Base-by-base conservation (phyloP, 2,888 invertebrate genomes). In the Erebia epiphron region DNA sequence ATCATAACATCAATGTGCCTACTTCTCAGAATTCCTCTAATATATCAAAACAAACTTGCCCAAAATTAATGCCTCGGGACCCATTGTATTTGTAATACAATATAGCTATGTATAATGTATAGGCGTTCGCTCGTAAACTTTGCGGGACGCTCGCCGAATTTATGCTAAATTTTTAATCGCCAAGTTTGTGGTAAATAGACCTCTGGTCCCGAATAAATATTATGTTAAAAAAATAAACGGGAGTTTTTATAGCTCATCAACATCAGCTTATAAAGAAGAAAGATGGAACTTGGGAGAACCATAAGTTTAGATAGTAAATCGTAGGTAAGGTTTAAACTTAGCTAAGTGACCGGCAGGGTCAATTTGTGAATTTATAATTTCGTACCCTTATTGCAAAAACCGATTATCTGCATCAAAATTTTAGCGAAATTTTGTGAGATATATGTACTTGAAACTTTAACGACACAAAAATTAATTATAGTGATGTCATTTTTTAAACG, bases 21-120 rank as follows among this genome's bases (percentile, higher is more conserved):
- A 54, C 11, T 16, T 35, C n/a, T n/a, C 35, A 41, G 18, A 35
- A 64, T 16, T 52, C 54, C 16, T n/a, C 16, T 18, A 54, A 64
- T 64, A 54, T 64, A 64, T 64, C 64, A 64, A 52, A 64, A 64
- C 64, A 54, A 64, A 64, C 64, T 35, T 41, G 64, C 41, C 52
- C 41, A 41, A 35, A 54, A 64, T 64, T 5, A 64, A 14, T 41
- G 64, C 35, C 64, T 50, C 52, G 64, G 64, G 64, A 35, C 41
- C 54, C 52, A 49, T 62, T 62, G 62, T 62, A 62, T 21, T 7
- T 46, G 46, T 46, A 21, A 46, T 49, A 35, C 35, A 35, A 35
- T 35, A 35, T 35, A 35, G 35, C 5, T 35, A 35, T 35, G 7
- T 35, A 35, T 35, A 35, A 35, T 35, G 35, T 35, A 21, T 46